Base-by-base conservation (phyloP, 1,140 invertebrate genomes). In the Sycophaga agraensis region DNA sequence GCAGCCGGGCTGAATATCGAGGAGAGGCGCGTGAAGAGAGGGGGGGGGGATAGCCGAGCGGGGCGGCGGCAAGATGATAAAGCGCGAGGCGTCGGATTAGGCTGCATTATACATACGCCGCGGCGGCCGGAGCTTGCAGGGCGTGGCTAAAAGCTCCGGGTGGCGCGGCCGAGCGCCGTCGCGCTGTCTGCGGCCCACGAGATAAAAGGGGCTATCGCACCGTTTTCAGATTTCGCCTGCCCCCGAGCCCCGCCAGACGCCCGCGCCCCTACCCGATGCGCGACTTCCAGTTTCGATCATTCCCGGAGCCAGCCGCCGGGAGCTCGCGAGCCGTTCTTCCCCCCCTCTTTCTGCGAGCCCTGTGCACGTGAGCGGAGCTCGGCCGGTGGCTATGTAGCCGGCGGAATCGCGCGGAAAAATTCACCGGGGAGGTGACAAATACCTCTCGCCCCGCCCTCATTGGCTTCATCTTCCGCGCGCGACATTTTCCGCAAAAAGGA, bases 171-270 rank as follows among this genome's bases (percentile, higher is more conserved):
- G 6, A 14, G 49, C 12, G 45, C 31, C 39, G 49, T 17, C 12
- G 1, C 24, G 66, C 65, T 66, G 70, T 71, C 70, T 72, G 66
- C 69, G 68, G 63, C 28, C 22, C 12, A 21, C 24, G 46, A 59
- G 46, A 50, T 49, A 59, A 50, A 50, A 50, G 56, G 56, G 31
- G 28, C 31, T 39, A 35, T 48, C 55, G 56, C 46, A 16, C 55
- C 43, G 31, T 48, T 58, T 58, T 48, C 34, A 34, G 11, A 45
- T 45, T 45, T 45, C 17, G 24, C 39, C 26, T 42, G 39, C 53
- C 37, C n/a, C n/a, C n/a, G n/a, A n/a, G n/a, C n/a, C n/a, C n/a
- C n/a, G n/a, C n/a, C n/a, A n/a, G n/a, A n/a, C n/a, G n/a, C n/a
- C n/a, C n/a, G n/a, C n/a, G n/a, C n/a, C n/a, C n/a, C n/a, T n/a